phyloP scores from a whole-genome alignment of 2,797 vertebrate genomes.

The Crax fasciolata region DNA sequence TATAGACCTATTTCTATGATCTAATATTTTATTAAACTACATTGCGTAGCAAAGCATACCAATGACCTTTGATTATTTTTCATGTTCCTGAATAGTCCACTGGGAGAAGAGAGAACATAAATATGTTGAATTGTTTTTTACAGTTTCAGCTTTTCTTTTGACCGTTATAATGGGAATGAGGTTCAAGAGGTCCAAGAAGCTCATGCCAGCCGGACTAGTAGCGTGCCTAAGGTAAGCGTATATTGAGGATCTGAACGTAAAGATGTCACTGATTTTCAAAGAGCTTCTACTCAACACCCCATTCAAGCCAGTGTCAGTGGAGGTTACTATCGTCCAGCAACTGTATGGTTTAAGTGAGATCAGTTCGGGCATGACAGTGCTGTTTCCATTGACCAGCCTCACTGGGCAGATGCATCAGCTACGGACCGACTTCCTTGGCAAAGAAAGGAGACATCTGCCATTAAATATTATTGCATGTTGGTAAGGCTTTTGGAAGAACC shows the following conservation, averaged over 20 bases:
- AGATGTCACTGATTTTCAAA: slow-evolving; percentile 2
- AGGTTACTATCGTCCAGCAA: not conserved
- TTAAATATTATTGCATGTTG: not conserved
- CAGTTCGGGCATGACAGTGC: not conserved
- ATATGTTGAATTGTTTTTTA: slow-evolving; percentile 54
- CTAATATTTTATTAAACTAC: not conserved
- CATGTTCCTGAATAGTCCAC: not conserved
- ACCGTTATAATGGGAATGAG: slow-evolving; percentile 92
- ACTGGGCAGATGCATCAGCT: not conserved
- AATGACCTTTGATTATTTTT: not conserved
- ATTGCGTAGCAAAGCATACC: not conserved
- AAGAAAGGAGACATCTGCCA: not conserved
- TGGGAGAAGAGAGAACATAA: slow-evolving; percentile 6
- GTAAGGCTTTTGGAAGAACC: not conserved
- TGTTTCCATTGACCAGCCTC: not conserved
- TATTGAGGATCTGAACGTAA: not conserved
- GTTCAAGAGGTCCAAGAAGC: slow-evolving; percentile 92
- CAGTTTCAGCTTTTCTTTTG: slow-evolving; percentile 89
- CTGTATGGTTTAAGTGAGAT: not conserved
- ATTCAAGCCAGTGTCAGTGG: not conserved
- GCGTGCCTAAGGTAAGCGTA: slow-evolving; percentile 89
- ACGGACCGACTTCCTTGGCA: not conserved
- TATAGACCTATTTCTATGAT: not conserved
- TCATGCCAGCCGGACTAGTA: slow-evolving; percentile 92
- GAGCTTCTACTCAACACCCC: not conserved